Conservation (phyloP, 2,797 vertebrate genomes). For the Pitangus sulphuratus region DNA sequence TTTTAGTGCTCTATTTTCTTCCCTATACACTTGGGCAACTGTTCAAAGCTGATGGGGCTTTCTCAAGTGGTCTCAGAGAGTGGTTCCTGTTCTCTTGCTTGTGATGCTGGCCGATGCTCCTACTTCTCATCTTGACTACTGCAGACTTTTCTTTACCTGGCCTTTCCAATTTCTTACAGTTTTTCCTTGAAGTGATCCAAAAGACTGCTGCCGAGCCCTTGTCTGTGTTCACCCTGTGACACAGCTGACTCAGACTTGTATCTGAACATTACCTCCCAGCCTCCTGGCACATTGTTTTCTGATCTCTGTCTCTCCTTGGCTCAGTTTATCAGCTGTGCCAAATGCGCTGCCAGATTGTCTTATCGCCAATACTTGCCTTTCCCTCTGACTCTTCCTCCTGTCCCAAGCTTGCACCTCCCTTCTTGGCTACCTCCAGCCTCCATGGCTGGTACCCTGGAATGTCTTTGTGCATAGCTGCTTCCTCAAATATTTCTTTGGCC, state of each 20-base stretch:
- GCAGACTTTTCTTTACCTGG: background rate
- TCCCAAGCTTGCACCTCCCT: background rate
- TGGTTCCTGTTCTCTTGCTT: background rate
- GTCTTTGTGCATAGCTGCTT: background rate
- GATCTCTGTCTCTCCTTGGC: background rate
- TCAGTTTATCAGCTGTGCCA: background rate
- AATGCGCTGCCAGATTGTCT: background rate
- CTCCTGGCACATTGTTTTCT: background rate
- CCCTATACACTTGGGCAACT: background rate
- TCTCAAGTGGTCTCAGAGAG: background rate
- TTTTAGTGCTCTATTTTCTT: background rate
- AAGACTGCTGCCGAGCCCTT: background rate
- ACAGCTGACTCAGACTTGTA: background rate
- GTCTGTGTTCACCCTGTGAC: accelerated
- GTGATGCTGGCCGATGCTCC: background rate
- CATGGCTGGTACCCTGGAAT: background rate
- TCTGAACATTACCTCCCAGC: background rate
- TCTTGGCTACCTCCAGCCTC: background rate
- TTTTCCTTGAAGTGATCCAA: background rate
- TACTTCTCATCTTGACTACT: background rate
- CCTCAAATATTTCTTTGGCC: background rate
- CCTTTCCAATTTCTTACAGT: background rate
- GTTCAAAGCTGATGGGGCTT: background rate
- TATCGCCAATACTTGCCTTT: background rate
- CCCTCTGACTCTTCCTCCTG: background rate